Base-by-base conservation (phyloP, 2,797 vertebrate species). In the Spinibarbus caldwelli region DNA sequence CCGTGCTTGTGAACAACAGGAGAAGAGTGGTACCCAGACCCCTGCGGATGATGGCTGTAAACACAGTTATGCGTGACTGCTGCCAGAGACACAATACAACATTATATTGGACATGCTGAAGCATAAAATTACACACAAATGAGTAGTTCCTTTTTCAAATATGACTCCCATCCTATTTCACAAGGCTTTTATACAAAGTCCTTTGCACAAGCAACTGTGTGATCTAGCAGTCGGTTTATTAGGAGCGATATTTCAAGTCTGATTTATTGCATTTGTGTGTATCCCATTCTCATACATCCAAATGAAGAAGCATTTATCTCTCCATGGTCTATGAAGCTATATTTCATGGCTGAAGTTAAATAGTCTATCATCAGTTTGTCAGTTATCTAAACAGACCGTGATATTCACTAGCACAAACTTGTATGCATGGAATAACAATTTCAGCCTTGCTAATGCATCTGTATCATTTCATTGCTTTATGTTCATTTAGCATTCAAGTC, bases 21-120 rank as follows among this genome's bases (percentile, higher is more conserved):
- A 31, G 29, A 77, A 80, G 75, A 88, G 84, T 23, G 34, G 36
- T 43, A 67, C 49, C 29, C 45, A n/a, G 81, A 43, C 70, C 59
- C 86, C 81, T 78, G 81, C 57, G 59, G 82, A 78, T 78, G 78
- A 49, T 10, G 10, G 23, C 72, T 71, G 67, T 78, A 85, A 86
- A 85, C 68, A 75, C 21, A 73, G 78, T 68, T 66, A 81, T 52
- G 83, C 68, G n/a, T 71, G 78, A 82, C 43, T 78, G 47, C 57
- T 5, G 29, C 68, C 43, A 72, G 78, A 86, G 29, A 52, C 26
- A 54, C 85, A 71, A 80, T 43, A 36, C 54, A 57, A 82, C 34
- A 62, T 54, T 5, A 31, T 45, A 70, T 52, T 73, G 64, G 75
- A 45, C 52, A 80, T 34, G 31, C 34, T 49, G 36, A 80, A 76